phyloP scores from a whole-genome alignment of 2,888 invertebrate species.

The Alcis repandata region DNA sequence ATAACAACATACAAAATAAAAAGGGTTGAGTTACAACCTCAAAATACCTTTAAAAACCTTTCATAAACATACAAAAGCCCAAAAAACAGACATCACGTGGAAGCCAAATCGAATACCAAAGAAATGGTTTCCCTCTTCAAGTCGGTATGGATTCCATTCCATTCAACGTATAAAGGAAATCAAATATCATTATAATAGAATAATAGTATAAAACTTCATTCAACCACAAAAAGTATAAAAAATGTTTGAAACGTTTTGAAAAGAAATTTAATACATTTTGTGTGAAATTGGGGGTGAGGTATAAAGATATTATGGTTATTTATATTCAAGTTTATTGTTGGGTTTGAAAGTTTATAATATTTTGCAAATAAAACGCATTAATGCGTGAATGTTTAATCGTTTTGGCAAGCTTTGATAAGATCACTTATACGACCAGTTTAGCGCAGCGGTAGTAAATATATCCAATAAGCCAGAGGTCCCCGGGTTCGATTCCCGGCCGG shows the following conservation, averaged over 20 bases:
- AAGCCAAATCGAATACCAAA: not conserved
- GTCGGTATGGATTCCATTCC: constrained; percentile 24
- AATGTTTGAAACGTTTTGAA: constrained; percentile 24
- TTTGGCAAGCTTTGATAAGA: not conserved
- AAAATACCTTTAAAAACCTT: too few relatives aligned
- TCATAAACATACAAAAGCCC: too few relatives aligned
- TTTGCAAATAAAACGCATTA: constrained; percentile 51
- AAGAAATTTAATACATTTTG: constrained; percentile 30
- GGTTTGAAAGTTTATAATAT: constrained; percentile 40
- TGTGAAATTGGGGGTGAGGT: constrained; percentile 24
- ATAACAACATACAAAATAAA: too few relatives aligned
- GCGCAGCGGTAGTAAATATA: too few relatives aligned
- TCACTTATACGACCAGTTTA: too few relatives aligned
- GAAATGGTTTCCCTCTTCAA: constrained; percentile 24
- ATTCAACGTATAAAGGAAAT: constrained; percentile 26
- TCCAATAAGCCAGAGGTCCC: too few relatives aligned
- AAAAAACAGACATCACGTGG: constrained; percentile 6
- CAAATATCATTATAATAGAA: constrained; percentile 41
- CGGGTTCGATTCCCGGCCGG: too few relatives aligned
- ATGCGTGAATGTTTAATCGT: constrained; percentile 42
- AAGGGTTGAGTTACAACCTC: too few relatives aligned
- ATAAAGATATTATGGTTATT: constrained; percentile 18
- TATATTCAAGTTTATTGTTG: constrained; percentile 32
- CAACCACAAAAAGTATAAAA: constrained; percentile 31
- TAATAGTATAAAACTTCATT: constrained; percentile 35